Evolutionary conservation across 1,140 invertebrate genomes (phyloP).

Genomic region (Mycetomoellerius zeteki): DNA sequence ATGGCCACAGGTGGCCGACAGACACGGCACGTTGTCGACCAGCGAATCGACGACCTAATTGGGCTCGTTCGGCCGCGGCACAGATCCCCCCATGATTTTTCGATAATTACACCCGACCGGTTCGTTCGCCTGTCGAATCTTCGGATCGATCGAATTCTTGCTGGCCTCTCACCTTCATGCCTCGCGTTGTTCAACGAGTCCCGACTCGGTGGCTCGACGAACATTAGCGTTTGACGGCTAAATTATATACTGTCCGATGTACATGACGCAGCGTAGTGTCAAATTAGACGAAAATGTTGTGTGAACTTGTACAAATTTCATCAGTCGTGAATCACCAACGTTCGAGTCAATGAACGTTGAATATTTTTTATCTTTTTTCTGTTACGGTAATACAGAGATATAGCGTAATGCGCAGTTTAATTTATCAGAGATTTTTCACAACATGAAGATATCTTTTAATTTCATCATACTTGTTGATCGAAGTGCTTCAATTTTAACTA

Average conservation of each 20-base stretch:
- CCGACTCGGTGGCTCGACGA: conserved; percentile 34
- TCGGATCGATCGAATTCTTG: conserved; percentile 68
- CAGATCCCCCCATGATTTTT: conserved; percentile 72
- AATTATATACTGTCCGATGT: conserved; percentile 20
- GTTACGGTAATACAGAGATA: neutral
- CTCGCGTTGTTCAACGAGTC: conserved; percentile 23
- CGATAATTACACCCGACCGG: conserved; percentile 73
- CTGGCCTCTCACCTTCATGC: conserved; percentile 22
- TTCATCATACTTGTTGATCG: neutral
- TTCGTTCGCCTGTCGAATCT: conserved; percentile 52
- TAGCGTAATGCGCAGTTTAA: neutral
- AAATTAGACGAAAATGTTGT: conserved; percentile 32
- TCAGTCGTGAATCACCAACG: neutral
- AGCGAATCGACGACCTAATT: conserved; percentile 74
- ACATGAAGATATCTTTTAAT: neutral
- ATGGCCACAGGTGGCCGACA: conserved; percentile 72
- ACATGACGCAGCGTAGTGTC: conserved; percentile 6
- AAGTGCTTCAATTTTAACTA: neutral
- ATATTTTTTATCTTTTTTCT: neutral
- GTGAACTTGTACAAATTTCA: conserved; percentile 24
- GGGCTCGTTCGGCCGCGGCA: conserved; percentile 57
- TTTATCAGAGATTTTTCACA: conserved; percentile 6
- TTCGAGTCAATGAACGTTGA: neutral
- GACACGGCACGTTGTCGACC: conserved; percentile 42
- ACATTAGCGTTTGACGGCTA: conserved; percentile 33